Conservation (phyloP, 2,888 invertebrate species). For the Trachelus iudaicus region DNA sequence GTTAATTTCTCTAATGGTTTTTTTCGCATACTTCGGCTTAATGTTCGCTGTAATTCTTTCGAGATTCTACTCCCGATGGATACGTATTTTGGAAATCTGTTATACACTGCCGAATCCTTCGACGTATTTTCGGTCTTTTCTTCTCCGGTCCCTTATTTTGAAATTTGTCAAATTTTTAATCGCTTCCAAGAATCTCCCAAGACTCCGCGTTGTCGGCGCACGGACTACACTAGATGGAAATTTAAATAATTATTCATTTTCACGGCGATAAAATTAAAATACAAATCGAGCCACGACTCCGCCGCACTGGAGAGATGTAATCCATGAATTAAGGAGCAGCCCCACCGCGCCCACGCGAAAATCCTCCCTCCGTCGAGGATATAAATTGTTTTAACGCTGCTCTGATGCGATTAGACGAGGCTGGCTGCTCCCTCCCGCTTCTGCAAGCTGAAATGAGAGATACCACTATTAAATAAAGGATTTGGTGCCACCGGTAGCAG, state of each 20-base stretch:
- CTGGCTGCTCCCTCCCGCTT: slow-evolving; percentile 11
- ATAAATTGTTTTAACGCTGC: slow-evolving; percentile 47
- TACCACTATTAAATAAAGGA: slow-evolving; percentile 41
- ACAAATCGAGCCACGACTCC: slow-evolving; percentile 29
- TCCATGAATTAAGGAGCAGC: slow-evolving; percentile 42
- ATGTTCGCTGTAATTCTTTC: background rate
- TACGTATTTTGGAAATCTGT: background rate
- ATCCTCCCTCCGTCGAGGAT: slow-evolving; percentile 29
- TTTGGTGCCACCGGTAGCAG: slow-evolving; percentile 23
- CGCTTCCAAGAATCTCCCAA: background rate
- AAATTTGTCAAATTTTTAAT: background rate
- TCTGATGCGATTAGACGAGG: slow-evolving; percentile 38
- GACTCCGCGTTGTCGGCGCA: background rate
- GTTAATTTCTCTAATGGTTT: background rate
- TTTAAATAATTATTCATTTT: slow-evolving; percentile 48
- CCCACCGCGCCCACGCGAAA: slow-evolving; percentile 29
- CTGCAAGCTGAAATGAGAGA: slow-evolving; percentile 22
- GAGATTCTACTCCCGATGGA: background rate
- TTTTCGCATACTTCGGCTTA: no score
- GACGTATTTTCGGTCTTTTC: background rate
- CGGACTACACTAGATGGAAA: slow-evolving; percentile 12
- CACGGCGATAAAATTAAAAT: slow-evolving; percentile 40
- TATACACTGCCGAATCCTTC: background rate
- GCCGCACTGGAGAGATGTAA: slow-evolving; percentile 24
- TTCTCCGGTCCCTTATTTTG: background rate